Evolutionary conservation across 2,113 vertebrate genomes (phyloP), one percentile per base, ranked within the genome.

Genomic region (Scytalopus superciliaris): DNA sequence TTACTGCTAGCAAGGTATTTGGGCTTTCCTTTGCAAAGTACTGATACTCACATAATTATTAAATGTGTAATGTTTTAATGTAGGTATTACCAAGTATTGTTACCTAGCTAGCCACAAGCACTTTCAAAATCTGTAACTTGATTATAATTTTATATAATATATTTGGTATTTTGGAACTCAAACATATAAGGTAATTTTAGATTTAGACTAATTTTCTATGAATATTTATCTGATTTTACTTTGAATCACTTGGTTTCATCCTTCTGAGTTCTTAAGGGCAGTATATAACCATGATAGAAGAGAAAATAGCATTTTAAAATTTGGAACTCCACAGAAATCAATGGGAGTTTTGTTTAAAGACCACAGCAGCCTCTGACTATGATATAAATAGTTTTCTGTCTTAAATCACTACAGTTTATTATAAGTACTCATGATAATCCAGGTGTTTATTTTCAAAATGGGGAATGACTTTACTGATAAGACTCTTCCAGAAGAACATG

Each of bases 381-480:
- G 5, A 79, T 49, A 70, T 15, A 82, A 85, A 89, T 49, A 72
- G 9, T 62, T 82, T 82, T 81, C 25, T 53, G 35, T 59, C 42
- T 82, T 64, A 84, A 69, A 78, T 74, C 23, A 50, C 42, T 37
- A 15, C 24, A 63, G 22, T 60, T 91, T 84, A 50, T 75, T 84
- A 66, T 35, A 78, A 67, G 27, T 33, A 21, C 30, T 77, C n/a
- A 56, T 16, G 33, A 75, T 66, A 93, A 91, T 81, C 27, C 77
- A 89, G 40, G 73, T 87, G 69, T 62, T 91, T 62, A 33, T 83
- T 87, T 88, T 92, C 86, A 92, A 88, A 90, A 94, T 45, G 57
- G 49, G 57, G 44, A 57, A 73, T 3, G 2, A 64, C 75, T 90
- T 78, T 66, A 82, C 57, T 42, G 78, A 82, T 70, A 84, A 87